A percentile compares a stretch with the other conserved stretches of the same genome.
phyloP scores from a whole-genome alignment of 2,888 invertebrate species.

The Epsilonema sp. region DNA sequence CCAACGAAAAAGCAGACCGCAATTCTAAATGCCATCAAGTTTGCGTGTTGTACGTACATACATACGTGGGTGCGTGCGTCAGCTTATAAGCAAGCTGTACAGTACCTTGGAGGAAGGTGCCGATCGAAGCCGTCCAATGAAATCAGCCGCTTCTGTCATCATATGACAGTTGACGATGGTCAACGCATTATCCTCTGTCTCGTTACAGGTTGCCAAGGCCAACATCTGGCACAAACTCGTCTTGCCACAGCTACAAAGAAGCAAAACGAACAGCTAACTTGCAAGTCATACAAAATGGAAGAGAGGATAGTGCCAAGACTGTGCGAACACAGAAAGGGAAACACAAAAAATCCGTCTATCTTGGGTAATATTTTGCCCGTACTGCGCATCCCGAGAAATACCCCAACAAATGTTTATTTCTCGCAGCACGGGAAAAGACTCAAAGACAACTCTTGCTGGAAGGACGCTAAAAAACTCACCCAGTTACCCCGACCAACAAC shows the following conservation, averaged over 20 bases:
- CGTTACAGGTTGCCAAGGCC: constrained; percentile 51
- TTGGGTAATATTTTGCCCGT: too few relatives aligned
- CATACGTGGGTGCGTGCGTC: background rate
- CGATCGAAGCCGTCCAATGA: constrained; percentile 81
- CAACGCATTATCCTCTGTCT: constrained; percentile 44
- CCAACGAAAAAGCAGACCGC: constrained; percentile 64
- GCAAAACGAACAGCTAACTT: background rate
- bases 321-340: too few relatives aligned
- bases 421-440: too few relatives aligned
- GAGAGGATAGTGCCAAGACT: too few relatives aligned
- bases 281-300: too few relatives aligned
- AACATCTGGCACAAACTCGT: constrained; percentile 81
- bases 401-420: too few relatives aligned
- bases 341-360: background rate
- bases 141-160: constrained; percentile 94
- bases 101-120: constrained; percentile 37
- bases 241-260: constrained; percentile 60
- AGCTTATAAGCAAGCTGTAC: background rate
- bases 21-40: constrained; percentile 3
- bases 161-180: constrained; percentile 86
- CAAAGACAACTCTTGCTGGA: too few relatives aligned
- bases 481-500: constrained; percentile 85
- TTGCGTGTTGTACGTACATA: background rate
- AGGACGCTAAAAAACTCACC: constrained; percentile 24
- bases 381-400: too few relatives aligned